phyloP scores from a whole-genome alignment of 53 echinoderm and acorn worm genomes.

The Holothuria leucospilota region DNA sequence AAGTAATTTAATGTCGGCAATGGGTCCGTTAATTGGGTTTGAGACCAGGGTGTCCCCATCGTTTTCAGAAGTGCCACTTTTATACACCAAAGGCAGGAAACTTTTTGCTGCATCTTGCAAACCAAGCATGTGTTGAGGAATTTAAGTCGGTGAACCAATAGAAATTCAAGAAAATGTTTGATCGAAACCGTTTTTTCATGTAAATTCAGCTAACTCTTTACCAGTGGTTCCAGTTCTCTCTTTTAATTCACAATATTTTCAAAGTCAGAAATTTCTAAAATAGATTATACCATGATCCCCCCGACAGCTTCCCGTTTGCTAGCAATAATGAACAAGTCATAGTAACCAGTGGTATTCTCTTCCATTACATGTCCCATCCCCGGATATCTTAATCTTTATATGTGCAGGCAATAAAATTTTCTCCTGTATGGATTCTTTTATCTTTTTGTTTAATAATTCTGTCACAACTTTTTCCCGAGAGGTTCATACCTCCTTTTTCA shows the following conservation, averaged over 20 bases:
- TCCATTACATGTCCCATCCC: conserved; percentile 52
- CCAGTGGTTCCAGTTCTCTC: too few species aligned
- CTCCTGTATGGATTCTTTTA: not conserved
- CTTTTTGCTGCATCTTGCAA: too few species aligned
- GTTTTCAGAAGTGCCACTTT: conserved; percentile 44
- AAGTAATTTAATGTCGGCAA: too few species aligned
- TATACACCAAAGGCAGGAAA: conserved; percentile 39
- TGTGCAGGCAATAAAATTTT: conserved; percentile 3
- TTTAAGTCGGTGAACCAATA: too few species aligned
- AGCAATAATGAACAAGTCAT: conserved; percentile 38
- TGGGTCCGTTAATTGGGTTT: too few species aligned
- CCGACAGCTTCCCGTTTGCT: not conserved
- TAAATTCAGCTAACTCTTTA: too few species aligned
- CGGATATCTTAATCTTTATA: conserved; percentile 47
- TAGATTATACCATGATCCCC: conserved; percentile 39
- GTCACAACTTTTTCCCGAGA: conserved; percentile 10
- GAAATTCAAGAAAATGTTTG: too few species aligned
- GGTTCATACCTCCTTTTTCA: conserved; percentile 55
- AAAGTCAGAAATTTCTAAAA: conserved; percentile 33
- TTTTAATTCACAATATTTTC: conserved; percentile 50
- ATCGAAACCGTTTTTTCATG: too few species aligned
- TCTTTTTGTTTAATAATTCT: conserved; percentile 10
- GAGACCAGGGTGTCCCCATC: conserved; percentile 42
- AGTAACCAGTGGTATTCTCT: conserved; percentile 45
- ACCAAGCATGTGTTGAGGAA: too few species aligned